Percentiles rank a stretch among this genome's conserved stretches.
These are phyloP conservation scores for Ambastaia sidthimunki DNA, from an alignment of 2,797 vertebrate species.

Conservation along the genomic window DNA sequence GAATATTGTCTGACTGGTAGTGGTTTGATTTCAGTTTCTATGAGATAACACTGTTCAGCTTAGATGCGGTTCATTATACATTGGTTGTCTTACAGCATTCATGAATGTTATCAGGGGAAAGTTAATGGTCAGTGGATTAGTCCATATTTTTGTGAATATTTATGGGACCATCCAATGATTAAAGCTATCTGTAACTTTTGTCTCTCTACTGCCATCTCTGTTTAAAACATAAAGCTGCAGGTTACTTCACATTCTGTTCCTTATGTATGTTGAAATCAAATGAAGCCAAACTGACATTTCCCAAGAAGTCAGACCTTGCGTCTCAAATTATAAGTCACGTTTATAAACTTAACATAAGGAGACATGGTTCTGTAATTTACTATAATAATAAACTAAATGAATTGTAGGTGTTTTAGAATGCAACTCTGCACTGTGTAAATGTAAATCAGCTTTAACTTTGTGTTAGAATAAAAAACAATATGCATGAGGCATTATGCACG, in stretches of 20 bases:
- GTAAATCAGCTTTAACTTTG: neutral
- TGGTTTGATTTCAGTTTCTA: neutral
- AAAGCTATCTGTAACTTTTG: no score
- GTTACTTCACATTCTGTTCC: no score
- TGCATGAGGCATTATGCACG: neutral
- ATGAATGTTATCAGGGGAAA: slow-evolving; percentile 6
- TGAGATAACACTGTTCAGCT: neutral
- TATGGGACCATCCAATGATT: neutral
- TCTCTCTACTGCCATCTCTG: no score
- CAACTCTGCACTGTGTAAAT: neutral
- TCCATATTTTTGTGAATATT: neutral
- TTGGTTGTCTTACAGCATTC: slow-evolving; percentile 16
- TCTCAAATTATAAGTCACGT: no score
- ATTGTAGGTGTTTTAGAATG: neutral
- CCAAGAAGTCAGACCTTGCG: no score
- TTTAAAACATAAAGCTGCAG: no score
- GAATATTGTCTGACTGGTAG: neutral
- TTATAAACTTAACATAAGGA: no score
- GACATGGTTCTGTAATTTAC: no score
- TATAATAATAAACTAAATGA: no score
- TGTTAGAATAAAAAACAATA: no score
- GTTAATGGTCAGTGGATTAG: neutral
- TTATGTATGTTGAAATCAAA: no score
- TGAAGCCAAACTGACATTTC: no score
- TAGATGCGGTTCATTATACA: neutral